Evolutionary conservation across 2,113 vertebrate genomes (phyloP).

Genomic region (Callospermophilus lateralis): DNA sequence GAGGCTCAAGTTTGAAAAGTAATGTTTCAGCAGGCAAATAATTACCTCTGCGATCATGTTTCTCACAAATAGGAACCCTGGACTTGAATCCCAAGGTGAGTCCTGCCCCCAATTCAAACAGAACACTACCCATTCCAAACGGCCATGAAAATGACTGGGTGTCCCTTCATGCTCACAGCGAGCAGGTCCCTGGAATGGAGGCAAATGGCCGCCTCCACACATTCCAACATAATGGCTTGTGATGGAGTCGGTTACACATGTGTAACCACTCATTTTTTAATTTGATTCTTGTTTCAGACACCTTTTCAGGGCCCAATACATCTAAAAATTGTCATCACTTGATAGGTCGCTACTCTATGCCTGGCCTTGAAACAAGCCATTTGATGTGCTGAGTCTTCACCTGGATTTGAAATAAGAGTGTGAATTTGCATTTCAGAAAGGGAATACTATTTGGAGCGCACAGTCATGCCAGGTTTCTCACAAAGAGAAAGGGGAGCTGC

Average conservation of each 20-base stretch:
- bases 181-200: constrained; percentile 9
- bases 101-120: constrained; percentile 33
- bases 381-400: constrained; percentile 42
- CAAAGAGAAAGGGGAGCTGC: not conserved
- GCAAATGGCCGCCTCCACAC: constrained; percentile 54
- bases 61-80: constrained; percentile 72
- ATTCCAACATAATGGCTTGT: constrained; percentile 69
- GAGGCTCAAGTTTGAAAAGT: constrained; percentile 74
- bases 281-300: constrained; percentile 76
- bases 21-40: constrained; percentile 85
- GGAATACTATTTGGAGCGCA: constrained; percentile 57
- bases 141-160: not conserved
- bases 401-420: constrained; percentile 66
- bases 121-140: not conserved
- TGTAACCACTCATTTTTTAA: constrained; percentile 80
- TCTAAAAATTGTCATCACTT: constrained; percentile 63
- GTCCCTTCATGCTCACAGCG: not conserved
- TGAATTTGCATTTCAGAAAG: constrained; percentile 63
- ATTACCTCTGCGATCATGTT: constrained; percentile 82
- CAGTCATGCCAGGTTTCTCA: not conserved
- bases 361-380: constrained; percentile 47
- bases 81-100: constrained; percentile 49
- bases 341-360: constrained; percentile 59
- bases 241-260: constrained; percentile 32
- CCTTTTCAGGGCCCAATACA: constrained; percentile 65